phyloP scores from a whole-genome alignment of 2,888 invertebrate species.

The Hyposoter dolosus region DNA sequence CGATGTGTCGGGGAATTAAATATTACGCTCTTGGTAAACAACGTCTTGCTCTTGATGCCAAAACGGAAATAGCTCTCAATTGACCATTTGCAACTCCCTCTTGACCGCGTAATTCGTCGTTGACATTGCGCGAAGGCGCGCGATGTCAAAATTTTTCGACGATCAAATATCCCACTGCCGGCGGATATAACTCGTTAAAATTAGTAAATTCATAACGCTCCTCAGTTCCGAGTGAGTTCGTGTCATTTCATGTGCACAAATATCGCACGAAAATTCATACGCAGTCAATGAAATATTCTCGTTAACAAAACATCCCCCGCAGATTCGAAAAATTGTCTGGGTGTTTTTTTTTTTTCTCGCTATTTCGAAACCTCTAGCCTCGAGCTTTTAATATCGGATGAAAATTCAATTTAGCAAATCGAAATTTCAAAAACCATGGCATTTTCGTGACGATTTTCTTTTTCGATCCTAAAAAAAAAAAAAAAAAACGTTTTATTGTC shows the following conservation, averaged over 20 bases:
- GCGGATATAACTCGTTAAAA: conserved; percentile 70
- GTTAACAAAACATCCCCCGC: too few species aligned
- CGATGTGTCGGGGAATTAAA: background rate
- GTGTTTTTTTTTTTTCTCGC: too few species aligned
- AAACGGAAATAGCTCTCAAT: conserved; percentile 54
- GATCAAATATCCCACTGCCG: conserved; percentile 42
- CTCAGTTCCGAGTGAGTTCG: conserved; percentile 8
- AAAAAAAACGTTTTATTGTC: too few species aligned
- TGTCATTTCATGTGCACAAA: background rate
- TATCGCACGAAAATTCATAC: background rate
- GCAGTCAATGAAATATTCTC: too few species aligned
- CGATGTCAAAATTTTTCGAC: conserved; percentile 56
- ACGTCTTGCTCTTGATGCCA: conserved; percentile 3
- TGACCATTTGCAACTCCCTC: conserved; percentile 45
- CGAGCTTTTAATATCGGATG: too few species aligned
- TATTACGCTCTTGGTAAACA: background rate
- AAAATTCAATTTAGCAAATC: conserved; percentile 1
- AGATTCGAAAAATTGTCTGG: too few species aligned
- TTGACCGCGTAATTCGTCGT: background rate
- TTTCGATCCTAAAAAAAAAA: too few species aligned
- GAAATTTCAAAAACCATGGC: too few species aligned
- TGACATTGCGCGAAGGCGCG: background rate
- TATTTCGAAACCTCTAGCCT: too few species aligned
- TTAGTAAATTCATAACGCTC: conserved; percentile 59
- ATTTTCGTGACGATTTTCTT: too few species aligned